phyloP scores from a whole-genome alignment of 2,888 invertebrate species.

The Tenthredo livida region DNA sequence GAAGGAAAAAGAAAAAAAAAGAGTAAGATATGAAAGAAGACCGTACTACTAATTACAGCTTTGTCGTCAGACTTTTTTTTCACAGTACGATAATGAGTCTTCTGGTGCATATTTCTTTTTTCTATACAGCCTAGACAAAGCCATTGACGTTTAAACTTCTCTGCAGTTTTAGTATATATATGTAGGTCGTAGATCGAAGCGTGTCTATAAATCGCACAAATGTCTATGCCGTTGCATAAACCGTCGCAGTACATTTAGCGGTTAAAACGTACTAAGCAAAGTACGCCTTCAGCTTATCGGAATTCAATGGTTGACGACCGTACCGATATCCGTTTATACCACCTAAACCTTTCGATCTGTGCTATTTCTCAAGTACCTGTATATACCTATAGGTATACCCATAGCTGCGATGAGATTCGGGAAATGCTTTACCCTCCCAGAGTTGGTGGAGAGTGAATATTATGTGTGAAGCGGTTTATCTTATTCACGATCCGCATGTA shows the following conservation, averaged over 20 bases:
- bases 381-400: slow-evolving; percentile 11
- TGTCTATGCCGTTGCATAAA: background rate
- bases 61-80: too few species aligned
- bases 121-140: background rate
- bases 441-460: background rate
- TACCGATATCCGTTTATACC: slow-evolving; percentile 30
- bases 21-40: background rate
- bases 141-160: background rate
- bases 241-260: background rate
- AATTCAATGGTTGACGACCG: slow-evolving; percentile 44
- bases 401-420: background rate
- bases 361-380: background rate
- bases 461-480: background rate
- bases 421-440: background rate
- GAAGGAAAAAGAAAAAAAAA: background rate
- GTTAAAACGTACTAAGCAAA: background rate
- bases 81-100: background rate
- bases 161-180: background rate
- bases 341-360: background rate
- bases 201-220: background rate
- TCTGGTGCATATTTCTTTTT: background rate
- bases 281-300: slow-evolving; percentile 18
- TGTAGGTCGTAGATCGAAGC: background rate
- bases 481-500: background rate
- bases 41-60: background rate